Evolutionary conservation across 2,113 vertebrate species (phyloP), one percentile per base, ranked within the genome.

Genomic region (Corythoichthys intestinalis): DNA sequence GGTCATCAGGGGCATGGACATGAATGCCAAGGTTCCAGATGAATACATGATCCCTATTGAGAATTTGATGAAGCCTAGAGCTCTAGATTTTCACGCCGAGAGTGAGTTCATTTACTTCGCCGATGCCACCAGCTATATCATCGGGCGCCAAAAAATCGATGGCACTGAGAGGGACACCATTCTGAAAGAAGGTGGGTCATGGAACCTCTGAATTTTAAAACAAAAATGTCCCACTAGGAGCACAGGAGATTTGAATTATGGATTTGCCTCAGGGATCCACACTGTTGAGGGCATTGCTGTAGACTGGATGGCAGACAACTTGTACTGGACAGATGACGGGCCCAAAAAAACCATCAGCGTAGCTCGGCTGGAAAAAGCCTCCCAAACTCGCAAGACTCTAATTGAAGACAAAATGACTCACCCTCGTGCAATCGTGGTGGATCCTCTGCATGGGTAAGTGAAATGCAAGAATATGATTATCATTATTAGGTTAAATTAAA

Each of bases 11-110:
- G 97, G 97, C 1, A 99, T 99, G 96, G 96, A 97, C 79, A 95
- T 98, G 92, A 96, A 96, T 0, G 95, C 94, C 78, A 98, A 96
- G 83, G 95, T 97, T 48, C 96, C 95, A 0, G 96, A 98, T 0
- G 96, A 99, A 72, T 97, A 97, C 89, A 99, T 99, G 97, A 98
- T 98, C 84, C 97, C 96, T 67, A 99, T 99, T 0, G 96, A 98
- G 89, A 97, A 98, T 87, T 92, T 99, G 70, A 95, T 97, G 94
- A 99, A 97, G 73, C 97, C 97, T 6, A 91, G 96, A 4, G 97
- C 96, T 0, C 85, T 99, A 86, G 97, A 98, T 82, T 99, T 99
- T 86, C 97, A 99, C 0, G 92, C 96, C 0, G 95, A 95, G 89
- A 96, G 93, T 0, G 94, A 95, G 77, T 99, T 96, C 88, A 96